Percentiles rank a stretch among this genome's conserved stretches.
phyloP scores from a whole-genome alignment of 2,797 vertebrate species.

The Nannoperca obscura region DNA sequence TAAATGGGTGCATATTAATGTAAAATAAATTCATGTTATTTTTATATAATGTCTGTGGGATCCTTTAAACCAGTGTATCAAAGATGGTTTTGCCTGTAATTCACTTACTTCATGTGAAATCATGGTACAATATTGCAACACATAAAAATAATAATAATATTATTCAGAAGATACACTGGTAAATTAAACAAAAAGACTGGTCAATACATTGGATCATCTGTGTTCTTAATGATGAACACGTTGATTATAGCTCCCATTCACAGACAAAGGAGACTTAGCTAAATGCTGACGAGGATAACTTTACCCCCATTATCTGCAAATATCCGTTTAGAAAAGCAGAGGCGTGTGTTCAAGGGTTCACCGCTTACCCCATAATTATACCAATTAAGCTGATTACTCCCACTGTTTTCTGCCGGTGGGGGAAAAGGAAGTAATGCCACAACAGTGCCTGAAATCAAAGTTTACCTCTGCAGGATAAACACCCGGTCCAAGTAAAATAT shows the following conservation, averaged over 20 bases:
- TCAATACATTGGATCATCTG: conserved; percentile 18
- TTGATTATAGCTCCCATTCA: conserved; percentile 31
- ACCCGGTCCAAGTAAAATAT: conserved; percentile 51
- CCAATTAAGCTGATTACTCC: conserved; percentile 78
- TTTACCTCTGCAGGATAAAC: conserved; percentile 71
- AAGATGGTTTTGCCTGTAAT: too few relatives aligned
- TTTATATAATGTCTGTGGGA: neutral
- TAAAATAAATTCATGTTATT: neutral
- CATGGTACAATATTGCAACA: too few relatives aligned
- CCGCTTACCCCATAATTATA: conserved; percentile 72
- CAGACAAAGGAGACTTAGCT: conserved; percentile 43
- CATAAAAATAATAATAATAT: neutral
- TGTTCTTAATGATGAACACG: conserved; percentile 13
- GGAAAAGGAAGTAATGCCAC: conserved; percentile 61
- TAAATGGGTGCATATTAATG: neutral
- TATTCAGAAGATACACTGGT: neutral
- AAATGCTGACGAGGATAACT: conserved; percentile 48
- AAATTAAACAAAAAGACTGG: conserved; percentile 20
- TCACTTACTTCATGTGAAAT: too few relatives aligned
- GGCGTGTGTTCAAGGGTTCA: conserved; percentile 66
- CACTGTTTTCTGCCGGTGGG: conserved; percentile 66
- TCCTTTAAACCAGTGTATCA: too few relatives aligned
- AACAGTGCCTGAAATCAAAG: conserved; percentile 66
- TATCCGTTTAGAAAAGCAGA: conserved; percentile 68
- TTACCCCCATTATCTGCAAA: conserved; percentile 69